These are phyloP conservation scores for Sorex fumeus DNA, from an alignment of 2,113 vertebrate genomes.

Conservation along the genomic window DNA sequence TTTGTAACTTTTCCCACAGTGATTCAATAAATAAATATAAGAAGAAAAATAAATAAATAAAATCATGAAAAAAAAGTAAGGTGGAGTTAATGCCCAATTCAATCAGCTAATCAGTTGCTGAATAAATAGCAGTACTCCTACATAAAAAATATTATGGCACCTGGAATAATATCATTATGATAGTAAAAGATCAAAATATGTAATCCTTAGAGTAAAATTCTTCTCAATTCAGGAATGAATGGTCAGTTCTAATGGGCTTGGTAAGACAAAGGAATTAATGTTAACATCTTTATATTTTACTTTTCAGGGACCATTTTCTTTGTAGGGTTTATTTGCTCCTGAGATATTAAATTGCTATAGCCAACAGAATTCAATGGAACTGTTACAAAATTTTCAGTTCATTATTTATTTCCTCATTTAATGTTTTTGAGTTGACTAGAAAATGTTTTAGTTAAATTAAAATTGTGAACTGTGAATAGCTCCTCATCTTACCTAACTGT, in stretches of 20 bases:
- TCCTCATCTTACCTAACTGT: neutral
- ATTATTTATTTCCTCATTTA: slow-evolving; percentile 17
- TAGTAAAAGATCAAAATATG: slow-evolving; percentile 40
- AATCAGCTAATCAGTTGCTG: no score
- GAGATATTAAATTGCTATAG: neutral
- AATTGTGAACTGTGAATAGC: neutral
- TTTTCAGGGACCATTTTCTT: neutral
- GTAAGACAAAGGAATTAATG: neutral
- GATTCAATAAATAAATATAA: no score
- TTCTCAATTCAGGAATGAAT: neutral
- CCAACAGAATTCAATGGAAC: neutral
- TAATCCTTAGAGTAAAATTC: neutral
- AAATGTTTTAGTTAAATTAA: neutral
- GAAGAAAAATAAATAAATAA: no score
- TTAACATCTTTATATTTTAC: neutral
- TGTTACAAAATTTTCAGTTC: neutral
- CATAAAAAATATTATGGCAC: no score
- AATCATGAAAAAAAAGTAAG: no score
- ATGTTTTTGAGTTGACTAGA: neutral
- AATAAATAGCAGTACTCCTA: no score
- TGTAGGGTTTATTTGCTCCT: neutral
- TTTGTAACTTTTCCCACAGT: no score
- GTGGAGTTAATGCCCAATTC: no score
- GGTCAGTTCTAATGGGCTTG: neutral
- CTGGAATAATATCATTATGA: neutral